Conservation (phyloP, 2,888 invertebrate species). For the Drosophila multiciliata region DNA sequence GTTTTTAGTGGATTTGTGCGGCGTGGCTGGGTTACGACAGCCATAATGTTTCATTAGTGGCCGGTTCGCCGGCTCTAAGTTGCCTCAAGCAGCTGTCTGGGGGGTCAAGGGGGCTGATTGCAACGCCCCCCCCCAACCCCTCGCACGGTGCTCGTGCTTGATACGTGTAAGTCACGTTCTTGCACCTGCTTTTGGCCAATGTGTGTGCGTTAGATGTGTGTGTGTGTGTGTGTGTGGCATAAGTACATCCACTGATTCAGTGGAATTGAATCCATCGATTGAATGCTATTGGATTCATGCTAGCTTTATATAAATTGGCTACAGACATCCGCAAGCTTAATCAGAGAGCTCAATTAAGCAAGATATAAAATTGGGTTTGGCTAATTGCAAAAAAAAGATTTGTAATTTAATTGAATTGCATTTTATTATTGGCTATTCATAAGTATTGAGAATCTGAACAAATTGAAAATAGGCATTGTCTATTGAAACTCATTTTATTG, state of each 20-base stretch:
- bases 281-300: conserved; percentile 21
- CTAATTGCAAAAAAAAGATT: neutral
- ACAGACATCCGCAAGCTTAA: neutral
- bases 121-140: conserved; percentile 19
- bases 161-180: conserved; percentile 18
- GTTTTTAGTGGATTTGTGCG: conserved; percentile 79
- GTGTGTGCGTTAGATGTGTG: neutral
- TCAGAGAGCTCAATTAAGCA: neutral
- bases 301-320: conserved; percentile 39
- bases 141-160: conserved; percentile 7
- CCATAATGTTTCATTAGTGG: conserved; percentile 80
- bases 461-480: no score
- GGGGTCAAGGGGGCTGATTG: neutral
- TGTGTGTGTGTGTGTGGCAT: neutral
- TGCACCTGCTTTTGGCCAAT: neutral
- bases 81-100: conserved; percentile 16
- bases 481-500: neutral
- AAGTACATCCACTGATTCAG: conserved; percentile 1
- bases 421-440: no score
- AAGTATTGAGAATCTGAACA: neutral
- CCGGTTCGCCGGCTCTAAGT: conserved; percentile 30
- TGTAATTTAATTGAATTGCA: conserved; percentile 5
- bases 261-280: conserved; percentile 36
- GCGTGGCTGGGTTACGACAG: conserved; percentile 70
- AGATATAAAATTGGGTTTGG: neutral